Percentiles rank a stretch among this genome's conserved stretches.
These are phyloP conservation scores for Lycophotia porphyrea DNA, from an alignment of 2,888 invertebrate genomes.

Conservation along the genomic window DNA sequence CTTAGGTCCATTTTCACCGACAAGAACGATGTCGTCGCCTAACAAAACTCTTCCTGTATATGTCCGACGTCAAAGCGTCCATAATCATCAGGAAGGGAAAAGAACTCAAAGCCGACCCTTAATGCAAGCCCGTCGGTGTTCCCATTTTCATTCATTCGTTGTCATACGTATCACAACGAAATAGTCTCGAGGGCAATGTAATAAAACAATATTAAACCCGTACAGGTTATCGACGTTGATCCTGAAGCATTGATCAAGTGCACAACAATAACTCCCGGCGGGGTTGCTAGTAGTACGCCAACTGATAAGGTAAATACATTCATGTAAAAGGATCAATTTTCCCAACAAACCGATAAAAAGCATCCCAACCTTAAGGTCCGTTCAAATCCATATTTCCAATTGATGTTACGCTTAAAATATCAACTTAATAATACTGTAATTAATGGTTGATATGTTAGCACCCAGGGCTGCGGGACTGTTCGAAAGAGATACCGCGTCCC, in stretches of 20 bases:
- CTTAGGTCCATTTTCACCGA: neutral
- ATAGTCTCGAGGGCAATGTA: neutral
- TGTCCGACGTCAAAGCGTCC: neutral
- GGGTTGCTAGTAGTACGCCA: constrained; percentile 84
- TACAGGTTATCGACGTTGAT: constrained; percentile 85
- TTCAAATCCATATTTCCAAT: neutral
- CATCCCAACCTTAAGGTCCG: neutral
- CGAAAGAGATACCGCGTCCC: no score
- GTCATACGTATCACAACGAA: neutral
- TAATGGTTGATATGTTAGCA: neutral
- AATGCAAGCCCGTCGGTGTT: neutral
- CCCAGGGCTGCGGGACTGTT: no score
- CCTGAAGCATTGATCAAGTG: constrained; percentile 88
- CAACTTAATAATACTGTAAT: neutral
- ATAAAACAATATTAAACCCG: constrained; percentile 8
- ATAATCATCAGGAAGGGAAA: neutral
- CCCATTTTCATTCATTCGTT: neutral
- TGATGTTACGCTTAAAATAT: neutral
- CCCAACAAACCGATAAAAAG: neutral
- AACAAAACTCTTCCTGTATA: neutral
- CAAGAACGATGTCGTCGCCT: neutral
- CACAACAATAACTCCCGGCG: constrained; percentile 86
- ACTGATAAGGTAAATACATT: constrained; percentile 77
- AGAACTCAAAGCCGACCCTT: neutral
- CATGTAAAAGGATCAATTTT: neutral